Percentiles rank a stretch among this genome's conserved stretches.
Conservation (phyloP, 2,797 vertebrate genomes). For the Falco peregrinus region DNA sequence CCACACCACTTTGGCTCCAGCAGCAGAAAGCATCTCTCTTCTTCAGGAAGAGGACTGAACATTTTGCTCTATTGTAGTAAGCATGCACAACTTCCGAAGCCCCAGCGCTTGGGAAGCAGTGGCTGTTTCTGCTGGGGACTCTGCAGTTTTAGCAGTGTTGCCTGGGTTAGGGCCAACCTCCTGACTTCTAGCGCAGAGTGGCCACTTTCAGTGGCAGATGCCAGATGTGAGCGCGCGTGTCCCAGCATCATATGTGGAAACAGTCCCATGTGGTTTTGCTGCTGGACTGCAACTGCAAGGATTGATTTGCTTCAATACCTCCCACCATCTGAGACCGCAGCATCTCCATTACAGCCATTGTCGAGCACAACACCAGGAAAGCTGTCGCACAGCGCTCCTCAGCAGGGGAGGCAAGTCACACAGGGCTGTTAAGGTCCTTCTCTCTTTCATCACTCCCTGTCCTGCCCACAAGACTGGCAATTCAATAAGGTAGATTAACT, state of each 20-base stretch:
- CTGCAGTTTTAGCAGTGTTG: accelerated
- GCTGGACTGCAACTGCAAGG: neutral
- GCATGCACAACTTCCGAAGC: neutral
- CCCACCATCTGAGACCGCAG: neutral
- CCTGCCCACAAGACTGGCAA: neutral
- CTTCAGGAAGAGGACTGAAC: neutral
- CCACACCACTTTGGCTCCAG: neutral
- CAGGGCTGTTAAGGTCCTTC: neutral
- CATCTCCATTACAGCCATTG: neutral
- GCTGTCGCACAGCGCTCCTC: neutral
- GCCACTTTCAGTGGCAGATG: neutral
- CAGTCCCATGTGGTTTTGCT: neutral
- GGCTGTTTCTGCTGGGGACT: neutral
- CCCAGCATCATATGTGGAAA: accelerated
- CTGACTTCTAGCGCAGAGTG: accelerated
- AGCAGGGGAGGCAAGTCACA: neutral
- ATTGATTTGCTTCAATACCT: neutral
- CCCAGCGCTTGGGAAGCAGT: accelerated
- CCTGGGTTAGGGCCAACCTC: neutral
- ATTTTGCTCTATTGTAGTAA: neutral
- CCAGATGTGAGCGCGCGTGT: accelerated
- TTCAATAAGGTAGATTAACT: neutral
- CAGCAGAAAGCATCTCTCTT: neutral
- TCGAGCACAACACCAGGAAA: neutral
- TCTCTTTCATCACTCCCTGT: neutral